Evolutionary conservation across 2,888 invertebrate genomes (phyloP), one percentile per base, ranked within the genome.

Genomic region (Dynastes grantii): DNA sequence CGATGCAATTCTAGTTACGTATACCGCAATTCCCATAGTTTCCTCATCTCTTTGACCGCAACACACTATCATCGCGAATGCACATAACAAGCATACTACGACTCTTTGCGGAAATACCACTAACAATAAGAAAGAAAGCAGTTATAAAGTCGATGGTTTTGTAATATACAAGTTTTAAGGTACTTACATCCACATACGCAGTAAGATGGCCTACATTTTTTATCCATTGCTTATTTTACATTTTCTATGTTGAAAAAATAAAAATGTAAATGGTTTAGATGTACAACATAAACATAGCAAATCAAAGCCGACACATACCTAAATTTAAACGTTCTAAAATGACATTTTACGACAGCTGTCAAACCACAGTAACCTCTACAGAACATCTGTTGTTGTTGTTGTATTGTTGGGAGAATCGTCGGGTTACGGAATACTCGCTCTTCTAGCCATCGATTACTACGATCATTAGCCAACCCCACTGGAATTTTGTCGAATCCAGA

Each of bases 141-240:
- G 27, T 9, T 53, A 32, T n/a, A 29, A 29, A 55, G 6, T 22
- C 55, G 6, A 13, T n/a, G n/a, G 32, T 37, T 11, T 11, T 13
- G 11, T 53, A 55, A 55, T 8, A 55, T 6, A 16, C 32, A n/a
- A 5, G 4, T 16, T 55, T 55, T 13, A 55, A n/a, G 11, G 3
- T 70, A 53, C 70, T 53, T 13, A 70, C 70, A 51, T 29, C 70
- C 70, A 16, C 70, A 53, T n/a, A 70, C 32, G 51, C 53, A 70
- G 40, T 53, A 70, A 9, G 13, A 13, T 51, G 70, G 70, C n/a
- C 29, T 51, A 32, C 70, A 70, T 27, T n/a, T 27, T n/a, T 53
- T 11, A n/a, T 29, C 6, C 53, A 70, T 70, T 2, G 29, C 27
- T 13, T 45, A 22, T 22, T 22, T 49, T 9, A 16, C 6, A 49